phyloP scores from a whole-genome alignment of 2,888 invertebrate genomes.

The Metellina segmentata region DNA sequence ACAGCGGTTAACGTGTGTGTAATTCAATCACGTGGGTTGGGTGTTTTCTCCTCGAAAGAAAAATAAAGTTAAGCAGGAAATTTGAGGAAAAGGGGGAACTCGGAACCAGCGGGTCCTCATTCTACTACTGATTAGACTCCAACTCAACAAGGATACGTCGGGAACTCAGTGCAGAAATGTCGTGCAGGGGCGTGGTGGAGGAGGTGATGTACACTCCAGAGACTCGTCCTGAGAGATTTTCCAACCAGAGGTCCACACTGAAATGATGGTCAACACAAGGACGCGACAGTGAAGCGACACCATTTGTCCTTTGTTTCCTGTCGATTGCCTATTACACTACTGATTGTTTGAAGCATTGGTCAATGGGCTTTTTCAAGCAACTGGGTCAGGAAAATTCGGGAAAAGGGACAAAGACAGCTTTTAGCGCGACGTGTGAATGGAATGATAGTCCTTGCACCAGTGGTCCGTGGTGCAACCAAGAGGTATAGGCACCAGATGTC shows the following conservation, averaged over 20 bases:
- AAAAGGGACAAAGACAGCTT: not conserved
- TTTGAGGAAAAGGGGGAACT: constrained; percentile 53
- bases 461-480: not conserved
- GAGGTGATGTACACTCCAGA: not conserved
- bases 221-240: not conserved
- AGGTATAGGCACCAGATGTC: too few relatives aligned
- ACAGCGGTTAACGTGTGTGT: constrained; percentile 46
- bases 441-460: not conserved
- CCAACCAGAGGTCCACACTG: not conserved
- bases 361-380: not conserved
- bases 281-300: not conserved
- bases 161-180: constrained; percentile 45
- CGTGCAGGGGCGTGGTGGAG: constrained; percentile 34
- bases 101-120: not conserved
- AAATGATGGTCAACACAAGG: not conserved
- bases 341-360: not conserved
- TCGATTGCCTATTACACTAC: not conserved
- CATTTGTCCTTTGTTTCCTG: not conserved
- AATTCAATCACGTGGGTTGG: constrained; percentile 74
- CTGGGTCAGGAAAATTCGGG: not conserved
- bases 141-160: not conserved
- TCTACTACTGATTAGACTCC: constrained; percentile 50
- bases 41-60: constrained; percentile 58
- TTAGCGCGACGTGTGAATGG: not conserved
- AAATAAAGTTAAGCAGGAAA: constrained; percentile 52